Base-by-base conservation (phyloP, 2,797 vertebrate genomes). In the Bovichtus diacanthus region DNA sequence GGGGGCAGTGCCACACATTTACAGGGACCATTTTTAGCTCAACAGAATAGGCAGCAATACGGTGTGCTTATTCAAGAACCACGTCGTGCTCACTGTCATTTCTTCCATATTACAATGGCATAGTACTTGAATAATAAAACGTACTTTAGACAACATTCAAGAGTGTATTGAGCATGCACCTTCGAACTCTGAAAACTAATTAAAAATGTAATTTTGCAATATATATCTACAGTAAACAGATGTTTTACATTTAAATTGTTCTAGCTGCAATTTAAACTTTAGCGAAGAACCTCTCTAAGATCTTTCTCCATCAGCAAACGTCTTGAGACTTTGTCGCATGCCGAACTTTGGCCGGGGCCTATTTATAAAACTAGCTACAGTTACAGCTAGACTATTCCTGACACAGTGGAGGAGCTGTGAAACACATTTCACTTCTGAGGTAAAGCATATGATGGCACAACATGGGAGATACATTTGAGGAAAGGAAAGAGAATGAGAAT, bases 351-450 rank as follows among this genome's bases (percentile, higher is more conserved):
- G 87, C 87, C 80, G 88, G 64, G 16, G 63, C 31, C 91, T 93
- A 94, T 94, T 94, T 93, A 90, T 93, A 93, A 85, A 82, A 76
- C 58, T 84, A 89, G 91, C 90, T 93, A 91, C 88, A 83, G 90
- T 94, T 93, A 93, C 93, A 91, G 85, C 87, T 36, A 0, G 71
- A 88, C 91, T 94, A 93, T 93, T 93, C 86, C 86, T 92, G 91
- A 90, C 86, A 72, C 74, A 29, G 41, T 80, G 59, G 61, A 85
- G 73, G 74, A 80, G 74, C 88, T 80, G 82, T 80, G 66, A 84
- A 80, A 90, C 69, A 49, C 82, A 90, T 91, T 82, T 88, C 81
- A 79, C 85, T 85, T 90, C 70, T 78, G 66, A 89, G 75, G 74
- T 10, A 29, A 80, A 88, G 84, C 64, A 87, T 68, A 80, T 73